Percentiles rank a stretch among this genome's conserved stretches.
These are phyloP conservation scores for Drosophila malerkotliana DNA, from an alignment of 1,140 invertebrate genomes.

Conservation along the genomic window DNA sequence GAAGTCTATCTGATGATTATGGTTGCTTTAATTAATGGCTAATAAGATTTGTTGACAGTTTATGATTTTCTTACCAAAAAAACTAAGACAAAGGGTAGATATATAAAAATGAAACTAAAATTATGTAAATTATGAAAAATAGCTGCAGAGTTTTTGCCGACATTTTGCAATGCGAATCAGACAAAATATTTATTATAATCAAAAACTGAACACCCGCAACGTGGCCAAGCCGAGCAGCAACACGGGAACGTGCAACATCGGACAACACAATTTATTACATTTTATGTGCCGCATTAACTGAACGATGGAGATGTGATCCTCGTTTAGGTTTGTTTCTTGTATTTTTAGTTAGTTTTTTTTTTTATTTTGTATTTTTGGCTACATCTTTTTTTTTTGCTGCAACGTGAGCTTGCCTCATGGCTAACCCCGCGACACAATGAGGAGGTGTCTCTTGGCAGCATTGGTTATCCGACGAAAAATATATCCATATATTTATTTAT, in stretches of 20 bases:
- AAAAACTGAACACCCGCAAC: conserved; percentile 68
- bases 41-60: conserved; percentile 38
- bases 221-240: conserved; percentile 12
- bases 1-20: conserved; percentile 16
- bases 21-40: conserved; percentile 40
- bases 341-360: neutral
- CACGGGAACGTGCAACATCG: conserved; percentile 41
- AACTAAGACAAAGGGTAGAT: neutral
- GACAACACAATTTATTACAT: conserved; percentile 77
- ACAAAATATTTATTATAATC: conserved; percentile 79
- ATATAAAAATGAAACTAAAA: conserved; percentile 19
- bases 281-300: conserved; percentile 74
- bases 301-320: conserved; percentile 74
- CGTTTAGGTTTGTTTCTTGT: conserved; percentile 43
- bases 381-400: conserved; percentile 26
- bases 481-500: conserved; percentile 43
- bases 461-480: conserved; percentile 6
- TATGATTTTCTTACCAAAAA: conserved; percentile 3
- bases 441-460: conserved; percentile 38
- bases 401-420: conserved; percentile 49
- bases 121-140: conserved; percentile 64
- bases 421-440: conserved; percentile 51
- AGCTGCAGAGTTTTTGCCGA: conserved; percentile 14
- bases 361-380: conserved; percentile 14
- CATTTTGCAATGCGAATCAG: conserved; percentile 67